Conservation (phyloP, 1,140 invertebrate genomes). For the Himalopsyche phryganea region DNA sequence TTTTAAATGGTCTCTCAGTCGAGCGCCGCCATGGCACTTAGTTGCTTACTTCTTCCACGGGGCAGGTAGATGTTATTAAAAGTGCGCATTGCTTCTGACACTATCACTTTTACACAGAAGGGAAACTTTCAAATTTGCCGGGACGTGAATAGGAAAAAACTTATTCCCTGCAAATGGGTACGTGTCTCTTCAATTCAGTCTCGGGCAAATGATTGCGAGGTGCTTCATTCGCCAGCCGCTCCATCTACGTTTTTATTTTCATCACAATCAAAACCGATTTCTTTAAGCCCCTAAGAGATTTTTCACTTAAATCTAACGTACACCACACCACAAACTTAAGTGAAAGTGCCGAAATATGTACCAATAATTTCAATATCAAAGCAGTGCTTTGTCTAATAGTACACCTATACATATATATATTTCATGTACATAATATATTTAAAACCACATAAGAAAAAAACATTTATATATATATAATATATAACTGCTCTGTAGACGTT, state of each 20-base stretch:
- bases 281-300: too few species aligned
- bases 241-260: neutral
- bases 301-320: too few species aligned
- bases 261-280: too few species aligned
- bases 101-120: slow-evolving; percentile 13
- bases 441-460: too few species aligned
- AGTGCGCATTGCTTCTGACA: slow-evolving; percentile 6
- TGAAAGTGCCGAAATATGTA: too few species aligned
- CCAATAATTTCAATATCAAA: too few species aligned
- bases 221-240: neutral
- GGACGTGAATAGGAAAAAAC: neutral
- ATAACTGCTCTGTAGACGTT: too few species aligned
- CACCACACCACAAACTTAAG: too few species aligned
- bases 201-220: neutral
- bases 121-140: slow-evolving; percentile 14
- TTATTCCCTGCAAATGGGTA: neutral
- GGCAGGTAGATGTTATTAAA: slow-evolving; percentile 26
- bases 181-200: neutral
- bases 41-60: neutral
- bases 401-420: too few species aligned
- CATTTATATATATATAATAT: too few species aligned
- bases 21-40: slow-evolving; percentile 10
- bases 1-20: slow-evolving; percentile 31
- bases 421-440: too few species aligned
- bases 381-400: too few species aligned